Percentiles rank a stretch among this genome's conserved stretches.
phyloP scores from a whole-genome alignment of 1,140 invertebrate genomes.

The Drosophila burlai region DNA sequence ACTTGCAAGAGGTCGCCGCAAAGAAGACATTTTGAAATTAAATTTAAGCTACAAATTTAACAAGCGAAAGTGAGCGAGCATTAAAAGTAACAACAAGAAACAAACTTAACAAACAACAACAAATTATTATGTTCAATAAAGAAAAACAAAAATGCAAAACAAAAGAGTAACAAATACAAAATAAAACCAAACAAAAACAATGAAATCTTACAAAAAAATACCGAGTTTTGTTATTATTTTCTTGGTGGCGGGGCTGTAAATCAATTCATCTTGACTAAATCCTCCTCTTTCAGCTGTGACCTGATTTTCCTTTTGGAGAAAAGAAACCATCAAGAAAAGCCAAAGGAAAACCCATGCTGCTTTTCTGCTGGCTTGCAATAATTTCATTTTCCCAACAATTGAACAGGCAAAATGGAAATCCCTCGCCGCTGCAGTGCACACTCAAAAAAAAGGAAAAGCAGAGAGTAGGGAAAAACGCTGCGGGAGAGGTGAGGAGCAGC shows the following conservation, averaged over 20 bases:
- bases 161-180: conserved; percentile 74
- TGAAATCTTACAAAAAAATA: conserved; percentile 73
- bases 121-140: conserved; percentile 84
- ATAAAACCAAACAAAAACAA: conserved; percentile 74
- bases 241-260: background rate
- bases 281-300: conserved; percentile 36
- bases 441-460: background rate
- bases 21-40: conserved; percentile 67
- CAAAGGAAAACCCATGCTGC: background rate
- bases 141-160: conserved; percentile 59
- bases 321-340: background rate
- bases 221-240: conserved; percentile 12
- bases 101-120: conserved; percentile 54
- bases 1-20: conserved; percentile 45
- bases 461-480: background rate
- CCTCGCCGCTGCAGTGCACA: background rate
- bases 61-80: conserved; percentile 77
- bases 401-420: conserved; percentile 49
- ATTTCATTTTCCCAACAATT: conserved; percentile 75
- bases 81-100: conserved; percentile 70
- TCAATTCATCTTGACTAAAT: conserved; percentile 45
- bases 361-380: conserved; percentile 65
- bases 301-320: conserved; percentile 16
- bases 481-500: background rate
- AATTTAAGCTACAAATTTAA: conserved; percentile 71